Base-by-base conservation (phyloP, 2,888 invertebrate genomes). In the Erannis defoliaria region DNA sequence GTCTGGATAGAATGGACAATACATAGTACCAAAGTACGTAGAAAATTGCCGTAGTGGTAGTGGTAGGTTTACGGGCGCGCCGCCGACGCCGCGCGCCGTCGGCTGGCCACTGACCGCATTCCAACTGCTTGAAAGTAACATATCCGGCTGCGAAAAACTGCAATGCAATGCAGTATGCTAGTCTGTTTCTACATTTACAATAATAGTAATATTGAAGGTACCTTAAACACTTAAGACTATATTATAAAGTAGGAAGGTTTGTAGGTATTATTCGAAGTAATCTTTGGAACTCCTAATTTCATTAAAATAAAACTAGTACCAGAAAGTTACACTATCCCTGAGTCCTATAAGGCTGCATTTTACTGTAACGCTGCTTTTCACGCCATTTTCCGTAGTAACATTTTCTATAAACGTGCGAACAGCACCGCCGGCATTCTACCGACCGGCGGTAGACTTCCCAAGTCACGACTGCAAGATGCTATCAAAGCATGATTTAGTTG, bases 21-120 rank as follows among this genome's bases (percentile, higher is more conserved):
- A 55, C 60, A 68, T 53, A 21, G 21, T 19, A 6, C 35, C 14
- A 14, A 38, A 16, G 43, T 62, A 49, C 60, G 57, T 62, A 48
- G 21, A 21, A 29, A 12, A 42, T 29, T 40, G 42, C 8, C 8
- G 33, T 55, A 58, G 63, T 49, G 63, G 60, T n/a, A n/a, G n/a
- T n/a, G 62, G 38, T 59, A 51, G 51, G 66, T 64, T 57, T 64
- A 55, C 45, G 61, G 62, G 56, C 62, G 58, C 19, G 60, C 49
- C 45, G 29, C 40, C 48, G 80, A 80, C 74, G 77, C 66, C 78
- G 55, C 62, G 58, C 26, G 55, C 48, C 37, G 29, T 43, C 40
- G 78, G 86, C 86, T 89, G 89, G 88, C 81, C 89, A 84, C 75
- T 89, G 91, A 88, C 92, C 91, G 91, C 92, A 92, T 92, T 92